These are phyloP conservation scores for Lepus americanus DNA, from an alignment of 2,113 vertebrate genomes.

Conservation along the genomic window DNA sequence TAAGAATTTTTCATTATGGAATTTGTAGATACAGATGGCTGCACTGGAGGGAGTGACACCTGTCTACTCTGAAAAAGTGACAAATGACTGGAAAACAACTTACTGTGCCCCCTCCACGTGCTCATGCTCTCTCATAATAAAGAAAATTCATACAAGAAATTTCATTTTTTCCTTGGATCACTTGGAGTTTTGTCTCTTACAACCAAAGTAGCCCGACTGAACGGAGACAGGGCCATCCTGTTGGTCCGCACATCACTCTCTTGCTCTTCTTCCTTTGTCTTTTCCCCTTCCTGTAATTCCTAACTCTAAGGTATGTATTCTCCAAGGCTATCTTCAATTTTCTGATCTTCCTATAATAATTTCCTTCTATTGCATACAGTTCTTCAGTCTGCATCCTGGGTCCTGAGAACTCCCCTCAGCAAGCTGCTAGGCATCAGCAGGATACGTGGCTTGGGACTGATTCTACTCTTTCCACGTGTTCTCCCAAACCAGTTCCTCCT, in stretches of 20 bases:
- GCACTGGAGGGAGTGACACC: not conserved
- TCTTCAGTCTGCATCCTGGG: not conserved
- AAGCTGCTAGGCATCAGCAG: not conserved
- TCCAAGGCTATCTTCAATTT: not conserved
- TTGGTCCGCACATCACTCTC: no score
- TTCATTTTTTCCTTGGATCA: not conserved
- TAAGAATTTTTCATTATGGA: no score
- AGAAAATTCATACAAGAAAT: not conserved
- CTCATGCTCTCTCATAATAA: no score
- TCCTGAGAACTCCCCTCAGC: not conserved
- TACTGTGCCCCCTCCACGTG: no score
- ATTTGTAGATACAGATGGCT: not conserved
- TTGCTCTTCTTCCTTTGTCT: not conserved
- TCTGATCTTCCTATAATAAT: not conserved
- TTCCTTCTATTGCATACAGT: not conserved
- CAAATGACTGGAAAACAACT: not conserved
- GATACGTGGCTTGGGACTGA: not conserved
- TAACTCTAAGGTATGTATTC: not conserved
- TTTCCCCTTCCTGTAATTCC: not conserved
- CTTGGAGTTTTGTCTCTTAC: not conserved
- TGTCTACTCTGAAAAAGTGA: not conserved
- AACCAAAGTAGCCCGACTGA: not conserved
- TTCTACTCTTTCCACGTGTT: not conserved
- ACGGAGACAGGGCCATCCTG: not conserved
- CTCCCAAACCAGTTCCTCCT: not conserved